Evolutionary conservation across 2,113 vertebrate species (phyloP).

Genomic region (Falcunculus frontatus): DNA sequence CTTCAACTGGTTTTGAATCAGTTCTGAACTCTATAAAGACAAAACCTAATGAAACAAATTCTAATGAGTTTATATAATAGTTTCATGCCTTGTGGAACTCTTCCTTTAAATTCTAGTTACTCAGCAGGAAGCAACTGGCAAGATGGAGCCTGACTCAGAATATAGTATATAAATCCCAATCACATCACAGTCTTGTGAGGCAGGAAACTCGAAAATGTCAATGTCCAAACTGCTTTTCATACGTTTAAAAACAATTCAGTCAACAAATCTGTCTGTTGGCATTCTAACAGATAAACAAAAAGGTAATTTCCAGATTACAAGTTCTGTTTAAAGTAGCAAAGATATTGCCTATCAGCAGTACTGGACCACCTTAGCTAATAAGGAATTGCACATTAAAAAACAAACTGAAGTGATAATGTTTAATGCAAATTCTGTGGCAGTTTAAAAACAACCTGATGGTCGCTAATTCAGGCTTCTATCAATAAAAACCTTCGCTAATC

Average conservation of each 20-base stretch:
- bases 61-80: background rate
- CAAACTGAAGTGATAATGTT: background rate
- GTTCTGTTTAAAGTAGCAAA: background rate
- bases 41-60: background rate
- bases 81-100: background rate
- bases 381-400: background rate
- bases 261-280: background rate
- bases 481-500: background rate
- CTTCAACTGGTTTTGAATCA: background rate
- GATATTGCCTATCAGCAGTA: background rate
- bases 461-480: background rate
- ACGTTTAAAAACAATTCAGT: background rate
- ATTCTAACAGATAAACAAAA: background rate
- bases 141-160: background rate
- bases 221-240: background rate
- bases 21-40: background rate
- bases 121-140: background rate
- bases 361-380: background rate
- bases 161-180: background rate
- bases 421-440: background rate
- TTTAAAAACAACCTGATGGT: background rate
- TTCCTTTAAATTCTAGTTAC: background rate
- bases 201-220: background rate
- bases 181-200: background rate
- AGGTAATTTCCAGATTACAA: background rate